Conservation (phyloP, 2,113 vertebrate species). For the Sturnus vulgaris region DNA sequence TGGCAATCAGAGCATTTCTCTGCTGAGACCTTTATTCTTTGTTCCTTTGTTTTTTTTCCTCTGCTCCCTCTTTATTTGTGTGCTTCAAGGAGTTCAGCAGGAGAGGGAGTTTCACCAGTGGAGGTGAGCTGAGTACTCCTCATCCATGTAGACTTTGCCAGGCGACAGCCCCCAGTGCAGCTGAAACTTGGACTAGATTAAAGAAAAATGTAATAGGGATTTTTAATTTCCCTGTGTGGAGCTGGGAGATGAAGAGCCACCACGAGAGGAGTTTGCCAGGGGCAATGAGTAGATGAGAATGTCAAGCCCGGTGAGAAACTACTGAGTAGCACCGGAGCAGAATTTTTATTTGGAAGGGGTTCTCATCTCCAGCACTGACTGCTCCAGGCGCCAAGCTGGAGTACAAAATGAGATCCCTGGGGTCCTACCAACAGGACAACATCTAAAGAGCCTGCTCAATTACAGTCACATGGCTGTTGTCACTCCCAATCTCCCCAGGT, state of each 20-base stretch:
- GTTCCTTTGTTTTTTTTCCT: background rate
- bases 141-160: background rate
- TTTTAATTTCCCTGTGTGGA: slow-evolving; percentile 60
- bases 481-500: background rate
- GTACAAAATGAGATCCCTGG: slow-evolving; percentile 46
- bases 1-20: background rate
- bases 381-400: background rate
- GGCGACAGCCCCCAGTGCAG: background rate
- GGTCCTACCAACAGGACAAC: slow-evolving; percentile 31
- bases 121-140: background rate
- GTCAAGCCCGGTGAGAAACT: slow-evolving; percentile 60
- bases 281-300: slow-evolving; percentile 57
- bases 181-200: slow-evolving; percentile 27
- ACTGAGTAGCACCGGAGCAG: slow-evolving; percentile 3
- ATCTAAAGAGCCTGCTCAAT: slow-evolving; percentile 23
- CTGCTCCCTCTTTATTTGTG: background rate
- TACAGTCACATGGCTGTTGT: background rate
- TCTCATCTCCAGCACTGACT: background rate
- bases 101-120: background rate
- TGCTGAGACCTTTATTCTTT: background rate
- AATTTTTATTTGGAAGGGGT: slow-evolving; percentile 15
- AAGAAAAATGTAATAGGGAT: slow-evolving; percentile 37
- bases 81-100: background rate
- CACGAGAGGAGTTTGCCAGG: slow-evolving; percentile 38
- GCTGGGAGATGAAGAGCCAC: slow-evolving; percentile 47